phyloP scores from a whole-genome alignment of 2,797 vertebrate species.

The Sarcophilus harrisii region DNA sequence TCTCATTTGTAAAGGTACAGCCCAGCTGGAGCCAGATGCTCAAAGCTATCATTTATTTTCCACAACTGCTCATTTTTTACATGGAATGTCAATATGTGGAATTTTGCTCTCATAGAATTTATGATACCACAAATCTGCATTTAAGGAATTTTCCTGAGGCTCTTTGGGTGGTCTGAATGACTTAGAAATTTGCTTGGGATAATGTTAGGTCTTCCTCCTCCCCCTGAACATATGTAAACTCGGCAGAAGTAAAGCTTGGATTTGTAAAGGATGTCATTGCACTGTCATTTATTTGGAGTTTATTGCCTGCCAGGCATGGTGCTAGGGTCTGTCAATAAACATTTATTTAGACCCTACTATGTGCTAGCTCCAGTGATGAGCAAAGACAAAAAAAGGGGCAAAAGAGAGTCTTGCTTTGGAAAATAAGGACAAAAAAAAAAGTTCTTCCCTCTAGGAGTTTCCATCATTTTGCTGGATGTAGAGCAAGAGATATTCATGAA shows the following conservation, averaged over 20 bases:
- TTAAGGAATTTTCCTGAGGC: constrained; percentile 49
- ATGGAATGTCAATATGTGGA: background rate
- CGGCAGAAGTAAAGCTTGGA: background rate
- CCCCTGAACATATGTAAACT: background rate
- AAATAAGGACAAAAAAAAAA: background rate
- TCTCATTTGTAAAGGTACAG: constrained; percentile 26
- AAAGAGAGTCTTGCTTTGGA: background rate
- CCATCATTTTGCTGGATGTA: background rate
- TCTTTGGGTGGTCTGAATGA: constrained; percentile 40
- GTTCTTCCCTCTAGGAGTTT: background rate
- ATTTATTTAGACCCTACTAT: background rate
- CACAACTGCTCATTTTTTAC: constrained; percentile 31
- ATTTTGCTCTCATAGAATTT: constrained; percentile 55
- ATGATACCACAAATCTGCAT: constrained; percentile 36
- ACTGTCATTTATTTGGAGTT: background rate
- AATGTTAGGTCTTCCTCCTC: background rate
- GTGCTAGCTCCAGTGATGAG: background rate
- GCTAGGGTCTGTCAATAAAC: background rate
- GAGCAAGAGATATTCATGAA: background rate
- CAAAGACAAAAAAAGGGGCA: background rate
- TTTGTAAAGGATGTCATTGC: background rate
- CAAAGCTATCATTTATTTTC: constrained; percentile 47
- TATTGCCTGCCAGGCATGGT: background rate
- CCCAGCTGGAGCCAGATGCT: constrained; percentile 24
- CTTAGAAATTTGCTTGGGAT: constrained; percentile 11